These are phyloP conservation scores for Stomorhina lunata DNA, from an alignment of 2,888 invertebrate species.

Conservation along the genomic window DNA sequence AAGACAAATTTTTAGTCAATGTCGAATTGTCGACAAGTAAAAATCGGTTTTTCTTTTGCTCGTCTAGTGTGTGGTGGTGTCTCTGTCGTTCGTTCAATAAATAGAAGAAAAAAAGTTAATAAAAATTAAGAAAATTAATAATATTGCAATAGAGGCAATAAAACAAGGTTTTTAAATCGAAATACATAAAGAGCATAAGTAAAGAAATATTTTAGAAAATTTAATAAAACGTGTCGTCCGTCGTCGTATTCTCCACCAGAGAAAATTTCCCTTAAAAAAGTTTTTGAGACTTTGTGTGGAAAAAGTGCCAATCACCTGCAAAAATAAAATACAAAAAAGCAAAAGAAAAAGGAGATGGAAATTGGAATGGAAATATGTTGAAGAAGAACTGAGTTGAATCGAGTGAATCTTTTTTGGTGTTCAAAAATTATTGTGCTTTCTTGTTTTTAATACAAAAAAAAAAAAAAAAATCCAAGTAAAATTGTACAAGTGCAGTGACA, in stretches of 20 bases:
- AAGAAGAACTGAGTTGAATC: constrained; percentile 11
- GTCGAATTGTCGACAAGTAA: constrained; percentile 63
- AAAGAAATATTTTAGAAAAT: neutral
- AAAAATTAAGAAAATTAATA: neutral
- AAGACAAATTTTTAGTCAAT: too few species aligned
- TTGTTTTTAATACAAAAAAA: too few species aligned
- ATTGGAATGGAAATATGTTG: too few species aligned
- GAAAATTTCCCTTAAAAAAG: constrained; percentile 7
- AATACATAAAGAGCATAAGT: neutral
- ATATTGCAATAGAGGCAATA: neutral
- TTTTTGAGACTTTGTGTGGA: neutral
- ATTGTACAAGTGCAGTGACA: constrained; percentile 51
- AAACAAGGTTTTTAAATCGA: neutral
- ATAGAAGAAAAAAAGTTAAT: neutral
- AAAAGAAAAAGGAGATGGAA: constrained; percentile 2
- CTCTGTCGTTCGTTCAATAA: constrained; percentile 22
- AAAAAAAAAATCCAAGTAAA: too few species aligned
- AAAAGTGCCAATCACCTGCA: constrained; percentile 53
- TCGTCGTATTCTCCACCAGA: too few species aligned
- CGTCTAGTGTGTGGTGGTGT: neutral
- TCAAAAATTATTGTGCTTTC: neutral
- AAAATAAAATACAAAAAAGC: constrained; percentile 9
- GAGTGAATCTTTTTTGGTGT: neutral
- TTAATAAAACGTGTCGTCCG: neutral
- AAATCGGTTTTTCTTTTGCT: constrained; percentile 49